Conservation (phyloP, 2,113 vertebrate genomes). For the Panthera leo region DNA sequence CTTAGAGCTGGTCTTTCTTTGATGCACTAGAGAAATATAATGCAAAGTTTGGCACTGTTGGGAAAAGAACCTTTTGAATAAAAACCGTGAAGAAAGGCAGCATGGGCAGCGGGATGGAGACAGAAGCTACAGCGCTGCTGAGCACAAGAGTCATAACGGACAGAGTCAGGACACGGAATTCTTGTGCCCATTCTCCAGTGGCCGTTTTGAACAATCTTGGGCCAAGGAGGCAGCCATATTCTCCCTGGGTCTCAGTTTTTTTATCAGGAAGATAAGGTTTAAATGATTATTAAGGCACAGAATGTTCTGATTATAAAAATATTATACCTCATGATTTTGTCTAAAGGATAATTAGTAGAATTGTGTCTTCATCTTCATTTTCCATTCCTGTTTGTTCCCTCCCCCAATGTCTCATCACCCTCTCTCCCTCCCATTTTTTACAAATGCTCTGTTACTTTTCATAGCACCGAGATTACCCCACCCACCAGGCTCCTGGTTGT, state of each 20-base stretch:
- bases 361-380: not conserved
- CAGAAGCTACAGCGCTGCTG: not conserved
- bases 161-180: not conserved
- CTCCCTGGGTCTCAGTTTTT: not conserved
- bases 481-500: not conserved
- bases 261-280: not conserved
- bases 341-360: not conserved
- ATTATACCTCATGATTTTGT: not conserved
- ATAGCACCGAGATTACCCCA: not conserved
- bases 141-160: rapidly evolving
- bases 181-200: not conserved
- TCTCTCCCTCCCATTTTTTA: not conserved
- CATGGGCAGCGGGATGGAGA: not conserved
- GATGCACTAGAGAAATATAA: not conserved
- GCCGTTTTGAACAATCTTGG: not conserved
- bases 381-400: not conserved
- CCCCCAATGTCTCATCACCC: not conserved
- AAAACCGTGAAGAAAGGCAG: not conserved
- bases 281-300: not conserved
- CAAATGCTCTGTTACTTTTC: not conserved
- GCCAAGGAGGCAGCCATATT: not conserved
- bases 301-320: not conserved
- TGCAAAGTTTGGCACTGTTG: not conserved
- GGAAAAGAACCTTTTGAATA: not conserved
- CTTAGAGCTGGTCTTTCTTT: not conserved